These are phyloP conservation scores for Cheirogaleus medius DNA, from an alignment of 2,113 vertebrate genomes.

Conservation along the genomic window DNA sequence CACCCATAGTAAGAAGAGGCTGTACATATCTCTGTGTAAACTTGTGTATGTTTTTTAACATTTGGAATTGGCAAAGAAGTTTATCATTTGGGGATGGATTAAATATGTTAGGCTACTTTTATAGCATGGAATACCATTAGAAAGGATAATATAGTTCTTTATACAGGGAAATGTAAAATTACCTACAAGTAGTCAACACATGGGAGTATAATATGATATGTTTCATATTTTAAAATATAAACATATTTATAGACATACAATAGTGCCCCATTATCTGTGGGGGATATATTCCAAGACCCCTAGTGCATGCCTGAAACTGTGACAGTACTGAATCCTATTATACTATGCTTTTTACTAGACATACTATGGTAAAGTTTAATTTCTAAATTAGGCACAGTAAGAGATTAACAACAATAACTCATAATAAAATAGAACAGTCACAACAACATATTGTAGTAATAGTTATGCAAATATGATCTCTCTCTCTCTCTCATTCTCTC, in stretches of 20 bases:
- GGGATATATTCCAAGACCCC: too few relatives aligned
- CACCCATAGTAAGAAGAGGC: neutral
- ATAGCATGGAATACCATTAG: neutral
- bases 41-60: neutral
- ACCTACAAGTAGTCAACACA: neutral
- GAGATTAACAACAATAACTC: too few relatives aligned
- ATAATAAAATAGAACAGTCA: too few relatives aligned
- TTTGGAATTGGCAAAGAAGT: neutral
- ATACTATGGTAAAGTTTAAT: too few relatives aligned
- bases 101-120: neutral
- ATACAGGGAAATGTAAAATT: neutral
- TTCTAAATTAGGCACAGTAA: too few relatives aligned
- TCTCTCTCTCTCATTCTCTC: too few relatives aligned
- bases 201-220: neutral
- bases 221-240: neutral
- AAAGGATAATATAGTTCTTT: neutral
- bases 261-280: too few relatives aligned
- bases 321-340: too few relatives aligned
- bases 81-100: neutral
- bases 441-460: too few relatives aligned
- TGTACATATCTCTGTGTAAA: neutral
- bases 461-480: too few relatives aligned
- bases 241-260: neutral
- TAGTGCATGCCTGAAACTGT: too few relatives aligned
- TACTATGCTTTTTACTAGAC: too few relatives aligned